These are phyloP conservation scores for Mustela lutreola DNA, from an alignment of 2,113 vertebrate genomes.

Conservation along the genomic window DNA sequence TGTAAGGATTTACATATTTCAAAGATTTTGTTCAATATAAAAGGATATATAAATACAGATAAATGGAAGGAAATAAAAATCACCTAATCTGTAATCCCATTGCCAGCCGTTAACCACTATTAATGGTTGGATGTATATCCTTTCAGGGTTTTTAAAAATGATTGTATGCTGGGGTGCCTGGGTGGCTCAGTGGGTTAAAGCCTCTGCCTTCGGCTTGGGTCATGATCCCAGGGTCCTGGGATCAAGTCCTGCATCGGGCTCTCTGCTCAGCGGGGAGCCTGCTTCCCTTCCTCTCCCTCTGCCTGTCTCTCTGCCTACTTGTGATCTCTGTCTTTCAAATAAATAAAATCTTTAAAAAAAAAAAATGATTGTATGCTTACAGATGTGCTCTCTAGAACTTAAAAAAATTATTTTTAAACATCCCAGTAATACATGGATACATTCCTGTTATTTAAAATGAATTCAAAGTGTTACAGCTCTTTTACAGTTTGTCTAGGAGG, in stretches of 20 bases:
- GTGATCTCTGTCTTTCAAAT: too few relatives aligned
- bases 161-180: neutral
- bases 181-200: too few relatives aligned
- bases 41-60: neutral
- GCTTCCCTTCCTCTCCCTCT: too few relatives aligned
- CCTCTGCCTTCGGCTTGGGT: too few relatives aligned
- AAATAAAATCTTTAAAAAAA: too few relatives aligned
- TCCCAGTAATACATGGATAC: neutral
- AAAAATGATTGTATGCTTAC: neutral
- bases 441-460: neutral
- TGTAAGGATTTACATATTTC: neutral
- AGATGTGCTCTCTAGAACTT: neutral
- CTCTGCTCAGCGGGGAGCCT: too few relatives aligned
- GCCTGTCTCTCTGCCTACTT: too few relatives aligned
- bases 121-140: neutral
- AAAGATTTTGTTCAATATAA: neutral
- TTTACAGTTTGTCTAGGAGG: neutral
- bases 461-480: neutral
- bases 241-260: too few relatives aligned
- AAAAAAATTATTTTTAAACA: neutral
- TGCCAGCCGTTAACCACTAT: neutral
- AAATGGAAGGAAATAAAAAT: slow-evolving; percentile 1
- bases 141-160: neutral
- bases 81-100: neutral
- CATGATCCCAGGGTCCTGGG: too few relatives aligned